Conservation (phyloP, 2,888 invertebrate species). For the Brachylomia viminalis region DNA sequence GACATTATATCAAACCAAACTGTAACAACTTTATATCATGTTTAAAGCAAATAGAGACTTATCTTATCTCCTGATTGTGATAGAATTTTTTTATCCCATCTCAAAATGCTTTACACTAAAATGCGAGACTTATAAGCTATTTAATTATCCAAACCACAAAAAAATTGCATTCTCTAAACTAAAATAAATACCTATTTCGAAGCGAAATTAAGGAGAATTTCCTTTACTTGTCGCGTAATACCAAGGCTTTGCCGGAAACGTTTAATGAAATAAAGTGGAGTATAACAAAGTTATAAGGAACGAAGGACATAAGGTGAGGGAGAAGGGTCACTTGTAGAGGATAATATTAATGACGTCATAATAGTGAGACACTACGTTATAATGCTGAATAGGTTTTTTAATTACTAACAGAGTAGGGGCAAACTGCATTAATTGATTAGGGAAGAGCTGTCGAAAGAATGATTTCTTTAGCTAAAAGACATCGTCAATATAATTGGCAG, state of each 20-base stretch:
- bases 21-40: too few relatives aligned
- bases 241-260: constrained; percentile 18
- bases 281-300: constrained; percentile 21
- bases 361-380: not conserved
- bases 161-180: not conserved
- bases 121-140: not conserved
- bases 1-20: too few relatives aligned
- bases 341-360: not conserved
- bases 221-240: constrained; percentile 19
- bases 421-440: not conserved
- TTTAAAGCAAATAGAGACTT: too few relatives aligned
- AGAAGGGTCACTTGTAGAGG: not conserved
- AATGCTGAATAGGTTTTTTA: not conserved
- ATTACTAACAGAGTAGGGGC: not conserved
- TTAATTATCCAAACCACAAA: not conserved
- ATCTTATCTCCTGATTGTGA: too few relatives aligned
- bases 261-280: constrained; percentile 48
- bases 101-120: not conserved
- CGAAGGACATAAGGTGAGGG: not conserved
- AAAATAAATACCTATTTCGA: not conserved
- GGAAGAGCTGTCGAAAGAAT: too few relatives aligned
- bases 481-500: too few relatives aligned
- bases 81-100: not conserved
- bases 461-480: too few relatives aligned
- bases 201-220: constrained; percentile 20